Percentiles rank a stretch among this genome's conserved stretches.
These are phyloP conservation scores for Ceriagrion tenellum DNA, from an alignment of 2,888 invertebrate species.

Conservation along the genomic window DNA sequence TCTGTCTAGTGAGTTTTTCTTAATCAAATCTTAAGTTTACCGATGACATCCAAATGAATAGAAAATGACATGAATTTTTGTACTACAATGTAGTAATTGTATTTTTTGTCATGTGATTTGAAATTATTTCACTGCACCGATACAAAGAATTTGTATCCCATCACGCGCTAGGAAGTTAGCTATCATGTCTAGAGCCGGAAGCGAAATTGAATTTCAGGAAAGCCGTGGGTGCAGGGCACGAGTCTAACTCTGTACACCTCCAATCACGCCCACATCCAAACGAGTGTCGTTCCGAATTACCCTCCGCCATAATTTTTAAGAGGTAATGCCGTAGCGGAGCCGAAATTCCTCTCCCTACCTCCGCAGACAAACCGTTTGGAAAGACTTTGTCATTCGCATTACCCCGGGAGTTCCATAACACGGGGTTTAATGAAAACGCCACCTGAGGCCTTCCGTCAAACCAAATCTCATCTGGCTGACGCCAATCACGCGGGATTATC, in stretches of 20 bases:
- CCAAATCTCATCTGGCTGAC: background rate
- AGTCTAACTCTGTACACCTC: background rate
- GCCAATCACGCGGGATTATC: constrained; percentile 35
- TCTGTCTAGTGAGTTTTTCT: too few species aligned
- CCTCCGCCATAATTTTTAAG: background rate
- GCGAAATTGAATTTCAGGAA: background rate
- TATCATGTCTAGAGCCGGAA: background rate
- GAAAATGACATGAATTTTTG: too few species aligned
- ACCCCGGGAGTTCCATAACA: background rate
- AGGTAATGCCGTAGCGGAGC: background rate
- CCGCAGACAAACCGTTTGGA: background rate
- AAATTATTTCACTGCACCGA: too few species aligned
- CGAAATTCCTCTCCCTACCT: background rate
- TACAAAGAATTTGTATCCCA: too few species aligned
- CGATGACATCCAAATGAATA: too few species aligned
- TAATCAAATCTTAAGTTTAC: too few species aligned
- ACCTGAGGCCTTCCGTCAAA: constrained; percentile 26
- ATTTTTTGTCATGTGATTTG: too few species aligned
- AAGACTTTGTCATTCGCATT: background rate
- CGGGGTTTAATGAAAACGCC: background rate
- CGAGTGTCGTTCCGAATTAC: background rate
- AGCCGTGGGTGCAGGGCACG: background rate
- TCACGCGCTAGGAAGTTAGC: background rate
- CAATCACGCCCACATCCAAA: background rate
- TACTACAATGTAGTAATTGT: too few species aligned